Percentiles rank a stretch among this genome's conserved stretches.
These are phyloP conservation scores for Coenonympha arcania DNA, from an alignment of 2,888 invertebrate genomes.

Conservation along the genomic window DNA sequence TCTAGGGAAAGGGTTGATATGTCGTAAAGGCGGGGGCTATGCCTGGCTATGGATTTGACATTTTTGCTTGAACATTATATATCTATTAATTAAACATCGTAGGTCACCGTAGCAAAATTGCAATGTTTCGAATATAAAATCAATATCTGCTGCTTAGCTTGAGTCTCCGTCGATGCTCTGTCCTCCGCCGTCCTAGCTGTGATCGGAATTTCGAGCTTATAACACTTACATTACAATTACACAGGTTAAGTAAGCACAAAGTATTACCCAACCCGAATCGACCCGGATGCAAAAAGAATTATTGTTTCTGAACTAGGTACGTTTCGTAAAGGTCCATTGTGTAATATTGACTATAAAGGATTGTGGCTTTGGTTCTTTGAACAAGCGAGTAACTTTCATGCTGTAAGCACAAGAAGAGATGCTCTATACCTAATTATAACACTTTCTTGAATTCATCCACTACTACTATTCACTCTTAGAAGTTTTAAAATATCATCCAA, in stretches of 20 bases:
- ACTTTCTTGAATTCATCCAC: not conserved
- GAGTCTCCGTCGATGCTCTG: no score
- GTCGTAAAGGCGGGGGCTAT: no score
- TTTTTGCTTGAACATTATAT: no score
- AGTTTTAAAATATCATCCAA: no score
- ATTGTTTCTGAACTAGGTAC: slow-evolving; percentile 15
- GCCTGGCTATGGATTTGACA: no score
- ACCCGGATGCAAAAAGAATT: slow-evolving; percentile 22
- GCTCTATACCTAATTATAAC: not conserved
- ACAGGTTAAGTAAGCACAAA: slow-evolving; percentile 16
- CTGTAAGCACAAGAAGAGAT: not conserved
- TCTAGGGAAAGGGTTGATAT: no score
- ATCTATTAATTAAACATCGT: no score
- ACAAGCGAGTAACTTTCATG: not conserved
- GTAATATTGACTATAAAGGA: not conserved
- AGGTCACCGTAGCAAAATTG: no score
- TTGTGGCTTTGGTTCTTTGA: slow-evolving; percentile 4
- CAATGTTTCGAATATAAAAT: no score
- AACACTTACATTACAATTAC: slow-evolving; percentile 20
- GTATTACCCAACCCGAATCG: slow-evolving; percentile 30
- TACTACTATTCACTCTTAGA: not conserved
- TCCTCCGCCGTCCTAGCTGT: no score
- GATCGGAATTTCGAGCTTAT: no score
- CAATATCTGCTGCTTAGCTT: no score
- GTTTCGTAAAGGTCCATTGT: slow-evolving; percentile 7